phyloP scores from a whole-genome alignment of 2,888 invertebrate species.

The Acanthosepion esculentum region DNA sequence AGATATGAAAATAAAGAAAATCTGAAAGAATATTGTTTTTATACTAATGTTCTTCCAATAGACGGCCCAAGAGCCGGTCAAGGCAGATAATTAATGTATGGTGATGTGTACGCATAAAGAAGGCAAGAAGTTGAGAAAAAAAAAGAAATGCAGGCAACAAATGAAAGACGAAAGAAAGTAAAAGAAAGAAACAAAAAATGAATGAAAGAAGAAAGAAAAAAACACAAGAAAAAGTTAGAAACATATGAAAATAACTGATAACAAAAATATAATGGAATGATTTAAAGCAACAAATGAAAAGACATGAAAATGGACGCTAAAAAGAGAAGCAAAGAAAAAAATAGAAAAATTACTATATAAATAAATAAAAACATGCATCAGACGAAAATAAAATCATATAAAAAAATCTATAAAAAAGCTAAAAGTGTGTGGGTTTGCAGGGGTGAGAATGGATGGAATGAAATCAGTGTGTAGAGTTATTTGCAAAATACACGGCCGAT shows the following conservation, averaged over 20 bases:
- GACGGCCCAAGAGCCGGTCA: too few relatives aligned
- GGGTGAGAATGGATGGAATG: neutral
- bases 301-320: neutral
- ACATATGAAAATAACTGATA: too few relatives aligned
- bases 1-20: too few relatives aligned
- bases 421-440: neutral
- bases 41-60: too few relatives aligned
- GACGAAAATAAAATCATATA: neutral
- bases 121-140: neutral
- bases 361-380: neutral
- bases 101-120: too few relatives aligned
- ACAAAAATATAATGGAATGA: too few relatives aligned
- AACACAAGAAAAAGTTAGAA: neutral
- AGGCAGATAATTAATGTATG: too few relatives aligned
- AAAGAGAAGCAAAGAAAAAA: neutral
- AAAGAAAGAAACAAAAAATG: neutral
- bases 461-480: neutral
- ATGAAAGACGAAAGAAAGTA: neutral
- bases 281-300: neutral
- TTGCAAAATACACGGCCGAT: neutral
- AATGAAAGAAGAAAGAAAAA: neutral
- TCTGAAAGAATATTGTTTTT: neutral
- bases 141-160: neutral
- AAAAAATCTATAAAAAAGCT: neutral
- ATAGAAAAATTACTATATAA: neutral